phyloP scores from a whole-genome alignment of 2,113 vertebrate species.

The Bostrychus sinensis region DNA sequence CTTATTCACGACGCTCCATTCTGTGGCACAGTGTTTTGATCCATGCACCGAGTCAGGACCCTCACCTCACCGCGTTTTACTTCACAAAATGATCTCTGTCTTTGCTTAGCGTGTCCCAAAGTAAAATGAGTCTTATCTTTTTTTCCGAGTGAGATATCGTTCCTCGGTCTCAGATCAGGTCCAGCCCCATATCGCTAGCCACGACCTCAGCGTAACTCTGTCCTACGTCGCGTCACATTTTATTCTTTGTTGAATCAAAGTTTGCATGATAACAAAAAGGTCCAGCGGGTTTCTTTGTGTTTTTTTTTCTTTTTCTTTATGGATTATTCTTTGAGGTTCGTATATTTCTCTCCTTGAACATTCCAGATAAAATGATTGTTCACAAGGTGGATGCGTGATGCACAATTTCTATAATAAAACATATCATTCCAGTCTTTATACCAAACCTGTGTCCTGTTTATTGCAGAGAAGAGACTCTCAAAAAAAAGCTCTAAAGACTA shows the following conservation, averaged over 20 bases:
- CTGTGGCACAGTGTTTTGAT: too few relatives aligned
- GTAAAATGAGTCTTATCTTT: too few relatives aligned
- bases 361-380: conserved; percentile 68
- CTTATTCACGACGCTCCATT: too few relatives aligned
- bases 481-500: background rate
- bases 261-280: conserved; percentile 55
- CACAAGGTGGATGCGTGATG: conserved; percentile 56
- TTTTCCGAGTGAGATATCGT: background rate
- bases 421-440: conserved; percentile 49
- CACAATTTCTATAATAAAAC: conserved; percentile 70
- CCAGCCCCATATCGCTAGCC: conserved; percentile 55
- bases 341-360: conserved; percentile 51
- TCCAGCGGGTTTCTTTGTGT: conserved; percentile 14
- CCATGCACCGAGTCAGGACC: too few relatives aligned
- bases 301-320: background rate
- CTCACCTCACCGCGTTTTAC: too few relatives aligned
- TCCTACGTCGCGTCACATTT: conserved; percentile 43
- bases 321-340: conserved; percentile 13
- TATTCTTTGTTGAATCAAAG: conserved; percentile 37
- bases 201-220: conserved; percentile 19
- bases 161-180: conserved; percentile 12
- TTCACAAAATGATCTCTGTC: too few relatives aligned
- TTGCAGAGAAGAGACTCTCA: background rate
- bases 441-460: conserved; percentile 15
- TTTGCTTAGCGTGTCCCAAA: too few relatives aligned